Percentiles rank a stretch among this genome's conserved stretches.
Evolutionary conservation across 2,888 invertebrate species (phyloP).

Genomic region (Asteroscopus sphinx): DNA sequence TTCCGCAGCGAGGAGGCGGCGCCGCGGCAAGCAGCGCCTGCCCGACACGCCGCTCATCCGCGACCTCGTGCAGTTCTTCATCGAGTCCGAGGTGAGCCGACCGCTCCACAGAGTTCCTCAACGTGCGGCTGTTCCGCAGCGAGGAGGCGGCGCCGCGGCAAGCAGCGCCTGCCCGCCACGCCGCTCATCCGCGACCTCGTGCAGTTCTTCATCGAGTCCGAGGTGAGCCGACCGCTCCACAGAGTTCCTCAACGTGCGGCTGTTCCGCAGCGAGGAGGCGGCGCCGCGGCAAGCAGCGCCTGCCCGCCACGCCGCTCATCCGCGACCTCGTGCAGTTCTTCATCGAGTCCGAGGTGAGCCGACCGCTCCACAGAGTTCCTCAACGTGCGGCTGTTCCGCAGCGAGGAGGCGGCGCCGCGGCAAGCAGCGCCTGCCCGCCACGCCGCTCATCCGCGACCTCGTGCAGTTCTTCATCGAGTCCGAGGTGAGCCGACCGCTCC

Average conservation of each 20-base stretch:
- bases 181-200: slow-evolving; percentile 98
- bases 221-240: slow-evolving; percentile 96
- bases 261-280: slow-evolving; percentile 91
- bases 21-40: slow-evolving; percentile 96
- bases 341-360: slow-evolving; percentile 98
- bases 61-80: slow-evolving; percentile 99
- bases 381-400: no score
- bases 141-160: slow-evolving; percentile 94
- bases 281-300: slow-evolving; percentile 95
- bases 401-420: no score
- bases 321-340: slow-evolving; percentile 99
- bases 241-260: slow-evolving; percentile 92
- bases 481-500: no score
- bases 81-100: slow-evolving; percentile 97
- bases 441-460: no score
- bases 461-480: no score
- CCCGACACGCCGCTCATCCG: slow-evolving; percentile 98
- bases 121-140: slow-evolving; percentile 91
- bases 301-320: slow-evolving; percentile 97
- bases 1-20: slow-evolving; percentile 91
- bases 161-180: slow-evolving; percentile 96
- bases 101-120: no score
- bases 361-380: no score
- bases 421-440: no score
- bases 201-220: slow-evolving; percentile 99